phyloP scores from a whole-genome alignment of 2,888 invertebrate species.

The Cheilosia variabilis region DNA sequence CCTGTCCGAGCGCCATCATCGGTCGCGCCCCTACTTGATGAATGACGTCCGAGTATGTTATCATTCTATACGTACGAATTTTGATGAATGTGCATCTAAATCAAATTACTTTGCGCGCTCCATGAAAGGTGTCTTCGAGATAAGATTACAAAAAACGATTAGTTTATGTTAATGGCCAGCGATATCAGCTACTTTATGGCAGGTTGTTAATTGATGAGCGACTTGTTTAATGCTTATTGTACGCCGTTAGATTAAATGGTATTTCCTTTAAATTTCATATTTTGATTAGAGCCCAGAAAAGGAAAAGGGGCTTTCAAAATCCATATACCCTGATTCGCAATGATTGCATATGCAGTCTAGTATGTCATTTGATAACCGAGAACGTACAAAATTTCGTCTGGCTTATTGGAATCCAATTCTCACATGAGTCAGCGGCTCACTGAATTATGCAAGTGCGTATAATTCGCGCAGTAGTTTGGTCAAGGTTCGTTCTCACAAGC shows the following conservation, averaged over 20 bases:
- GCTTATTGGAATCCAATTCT: too few species aligned
- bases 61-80: constrained; percentile 7
- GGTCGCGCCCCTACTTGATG: constrained; percentile 19
- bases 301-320: too few species aligned
- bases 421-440: too few species aligned
- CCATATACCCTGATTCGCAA: background rate
- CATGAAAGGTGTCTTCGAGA: constrained; percentile 5
- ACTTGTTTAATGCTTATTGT: background rate
- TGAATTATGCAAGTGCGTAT: too few species aligned
- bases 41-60: constrained; percentile 13
- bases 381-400: too few species aligned
- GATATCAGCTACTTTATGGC: constrained; percentile 25
- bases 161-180: constrained; percentile 19
- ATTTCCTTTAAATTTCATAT: background rate
- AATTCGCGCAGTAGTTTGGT: too few species aligned
- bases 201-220: background rate
- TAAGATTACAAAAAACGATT: constrained; percentile 45
- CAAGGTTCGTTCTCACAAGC: too few species aligned
- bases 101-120: constrained; percentile 18
- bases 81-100: constrained; percentile 29
- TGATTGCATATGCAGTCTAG: background rate
- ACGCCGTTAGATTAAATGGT: background rate
- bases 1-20: background rate
- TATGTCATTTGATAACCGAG: too few species aligned
- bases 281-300: too few species aligned